A percentile compares a stretch with the other conserved stretches of the same genome.
These are phyloP conservation scores for Hyphantria cunea DNA, from an alignment of 1,140 invertebrate species.

Conservation along the genomic window DNA sequence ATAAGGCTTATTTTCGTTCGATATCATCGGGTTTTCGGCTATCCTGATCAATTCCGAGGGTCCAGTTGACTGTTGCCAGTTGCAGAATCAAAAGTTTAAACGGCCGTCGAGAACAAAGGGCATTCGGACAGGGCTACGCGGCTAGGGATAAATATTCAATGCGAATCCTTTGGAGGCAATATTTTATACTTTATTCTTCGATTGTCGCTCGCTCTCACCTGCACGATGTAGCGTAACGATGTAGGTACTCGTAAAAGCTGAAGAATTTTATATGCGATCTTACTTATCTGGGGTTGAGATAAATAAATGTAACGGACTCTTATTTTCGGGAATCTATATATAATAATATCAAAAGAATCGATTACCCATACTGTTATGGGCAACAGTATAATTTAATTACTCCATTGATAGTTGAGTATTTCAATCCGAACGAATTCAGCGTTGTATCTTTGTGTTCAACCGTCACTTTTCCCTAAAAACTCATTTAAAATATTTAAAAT, in stretches of 20 bases:
- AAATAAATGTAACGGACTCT: slow-evolving; percentile 33
- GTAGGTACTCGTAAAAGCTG: slow-evolving; percentile 14
- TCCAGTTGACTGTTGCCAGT: slow-evolving; percentile 77
- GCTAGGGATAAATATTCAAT: slow-evolving; percentile 78
- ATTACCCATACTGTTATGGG: slow-evolving; percentile 16
- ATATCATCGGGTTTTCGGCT: slow-evolving; percentile 9
- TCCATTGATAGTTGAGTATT: slow-evolving; percentile 7
- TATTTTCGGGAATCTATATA: neutral
- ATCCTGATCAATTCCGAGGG: slow-evolving; percentile 66
- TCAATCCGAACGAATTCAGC: neutral
- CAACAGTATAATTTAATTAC: slow-evolving; percentile 19
- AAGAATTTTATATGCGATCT: slow-evolving; percentile 39
- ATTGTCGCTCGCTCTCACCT: slow-evolving; percentile 72
- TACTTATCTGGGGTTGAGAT: slow-evolving; percentile 22
- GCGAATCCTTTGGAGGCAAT: slow-evolving; percentile 78
- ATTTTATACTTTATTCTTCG: slow-evolving; percentile 75
- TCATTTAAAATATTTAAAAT: too few species aligned
- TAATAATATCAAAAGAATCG: slow-evolving; percentile 18
- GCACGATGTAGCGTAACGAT: slow-evolving; percentile 60
- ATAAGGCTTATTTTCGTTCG: slow-evolving; percentile 43
- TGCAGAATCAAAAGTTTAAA: slow-evolving; percentile 82
- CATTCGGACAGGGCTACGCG: slow-evolving; percentile 66
- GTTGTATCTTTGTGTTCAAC: neutral
- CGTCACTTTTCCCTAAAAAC: too few species aligned
- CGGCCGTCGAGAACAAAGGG: slow-evolving; percentile 78